Percentiles rank a stretch among this genome's conserved stretches.
These are phyloP conservation scores for Fissipunctia ypsillon DNA, from an alignment of 2,888 invertebrate species.

Conservation along the genomic window DNA sequence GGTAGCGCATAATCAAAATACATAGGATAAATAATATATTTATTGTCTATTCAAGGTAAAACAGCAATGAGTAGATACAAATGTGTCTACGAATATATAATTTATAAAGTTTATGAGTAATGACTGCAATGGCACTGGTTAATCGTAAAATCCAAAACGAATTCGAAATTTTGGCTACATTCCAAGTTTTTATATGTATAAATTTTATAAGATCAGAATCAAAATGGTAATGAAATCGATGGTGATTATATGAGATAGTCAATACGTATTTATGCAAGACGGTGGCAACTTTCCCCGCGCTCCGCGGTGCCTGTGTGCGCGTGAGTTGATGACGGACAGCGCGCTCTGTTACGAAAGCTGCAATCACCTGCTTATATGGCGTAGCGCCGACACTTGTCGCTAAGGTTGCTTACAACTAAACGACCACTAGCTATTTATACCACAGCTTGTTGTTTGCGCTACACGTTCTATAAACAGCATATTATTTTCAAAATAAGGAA, in stretches of 20 bases:
- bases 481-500: conserved; percentile 56
- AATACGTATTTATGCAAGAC: conserved; percentile 80
- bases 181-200: conserved; percentile 70
- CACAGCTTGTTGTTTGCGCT: conserved; percentile 54
- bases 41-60: conserved; percentile 22
- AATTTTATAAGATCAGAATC: conserved; percentile 56
- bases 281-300: conserved; percentile 85
- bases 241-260: conserved; percentile 65
- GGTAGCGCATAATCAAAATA: conserved; percentile 14
- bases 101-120: conserved; percentile 65
- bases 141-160: conserved; percentile 68
- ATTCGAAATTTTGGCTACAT: conserved; percentile 65
- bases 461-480: conserved; percentile 45
- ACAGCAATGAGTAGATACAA: conserved; percentile 30
- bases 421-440: conserved; percentile 64
- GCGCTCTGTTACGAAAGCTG: conserved; percentile 89
- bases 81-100: conserved; percentile 66
- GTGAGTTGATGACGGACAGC: conserved; percentile 78
- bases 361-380: conserved; percentile 81
- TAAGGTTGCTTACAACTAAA: conserved; percentile 69
- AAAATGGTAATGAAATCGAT: conserved; percentile 62
- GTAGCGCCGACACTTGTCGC: conserved; percentile 75
- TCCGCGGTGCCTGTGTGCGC: conserved; percentile 68
- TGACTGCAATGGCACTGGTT: conserved; percentile 66
- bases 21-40: conserved; percentile 14